Evolutionary conservation across 2,113 vertebrate genomes (phyloP), one percentile per base, ranked within the genome.

Genomic region (Nesogale talazaci): DNA sequence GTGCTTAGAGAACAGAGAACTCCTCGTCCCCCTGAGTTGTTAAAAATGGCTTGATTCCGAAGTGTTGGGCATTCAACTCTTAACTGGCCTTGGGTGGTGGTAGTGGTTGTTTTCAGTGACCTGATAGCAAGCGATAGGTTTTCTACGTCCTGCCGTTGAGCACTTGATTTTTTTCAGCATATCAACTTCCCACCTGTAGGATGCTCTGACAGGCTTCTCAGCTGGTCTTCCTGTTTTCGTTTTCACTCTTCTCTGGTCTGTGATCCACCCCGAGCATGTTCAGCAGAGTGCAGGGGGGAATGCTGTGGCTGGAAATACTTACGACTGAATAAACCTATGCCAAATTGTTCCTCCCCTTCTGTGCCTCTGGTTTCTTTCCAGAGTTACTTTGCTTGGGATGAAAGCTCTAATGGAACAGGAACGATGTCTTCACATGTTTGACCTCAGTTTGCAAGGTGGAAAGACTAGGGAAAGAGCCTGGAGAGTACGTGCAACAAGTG

Each of bases 351-450:
- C 56, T 69, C 40, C 34, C 69, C 17, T 86, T 87, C 36, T 83
- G 86, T 42, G 88, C 79, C 56, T 67, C 74, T 85, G 74, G 40
- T 59, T 79, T 88, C 57, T 52, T 81, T 87, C 69, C 75, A 75
- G 42, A 90, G 74, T 83, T 67, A 56, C 76, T 70, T 88, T 65
- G 17, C 11, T 31, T 63, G 46, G 69, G 17, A 9, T 88, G 67
- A 77, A 63, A 72, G n/a, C 15, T 6, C 40, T 52, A 40, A 29
- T 40, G 14, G 67, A 81, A 83, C 22, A 75, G 52, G 67, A 84
- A 67, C 67, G 56, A 25, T 70, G 6, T 83, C 75, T 82, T 78
- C 67, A 78, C 31, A 34, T 72, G 52, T 76, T 80, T 8, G 34
- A 25, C 86, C 59, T 74, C 40, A 31, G 56, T 42, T 61, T 87